phyloP scores from a whole-genome alignment of 2,888 invertebrate species.

The Leptinotarsa haldemani region DNA sequence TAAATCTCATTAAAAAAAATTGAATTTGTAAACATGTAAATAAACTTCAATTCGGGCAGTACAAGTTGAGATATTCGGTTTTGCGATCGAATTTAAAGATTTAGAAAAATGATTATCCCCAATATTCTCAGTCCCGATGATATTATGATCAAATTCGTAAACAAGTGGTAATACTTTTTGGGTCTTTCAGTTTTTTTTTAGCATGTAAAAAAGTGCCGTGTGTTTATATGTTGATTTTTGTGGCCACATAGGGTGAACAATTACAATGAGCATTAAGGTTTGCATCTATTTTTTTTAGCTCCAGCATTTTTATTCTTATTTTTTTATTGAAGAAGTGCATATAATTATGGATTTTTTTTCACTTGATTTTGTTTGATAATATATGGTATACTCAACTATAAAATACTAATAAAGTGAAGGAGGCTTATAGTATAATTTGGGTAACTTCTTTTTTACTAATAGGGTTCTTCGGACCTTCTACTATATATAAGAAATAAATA shows the following conservation, averaged over 20 bases:
- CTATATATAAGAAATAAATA: too few species aligned
- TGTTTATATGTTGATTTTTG: conserved; percentile 51
- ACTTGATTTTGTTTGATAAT: too few species aligned
- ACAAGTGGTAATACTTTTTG: conserved; percentile 39
- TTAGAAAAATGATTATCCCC: conserved; percentile 53
- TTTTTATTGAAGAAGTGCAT: not conserved
- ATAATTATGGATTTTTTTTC: not conserved
- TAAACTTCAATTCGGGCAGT: too few species aligned
- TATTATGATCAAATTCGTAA: conserved; percentile 58
- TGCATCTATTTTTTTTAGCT: conserved; percentile 34
- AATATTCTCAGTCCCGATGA: conserved; percentile 56
- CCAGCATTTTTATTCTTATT: too few species aligned
- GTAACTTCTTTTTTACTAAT: too few species aligned
- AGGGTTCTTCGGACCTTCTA: too few species aligned
- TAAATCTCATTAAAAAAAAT: not conserved
- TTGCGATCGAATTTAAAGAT: not conserved
- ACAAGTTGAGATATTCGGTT: not conserved
- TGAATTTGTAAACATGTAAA: not conserved
- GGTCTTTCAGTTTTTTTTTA: conserved; percentile 21
- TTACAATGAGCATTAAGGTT: conserved; percentile 7
- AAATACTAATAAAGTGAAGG: too few species aligned
- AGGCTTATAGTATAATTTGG: too few species aligned
- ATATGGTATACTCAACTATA: too few species aligned
- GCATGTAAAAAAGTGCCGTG: not conserved
- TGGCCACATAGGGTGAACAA: conserved; percentile 49